Evolutionary conservation across 2,113 vertebrate genomes (phyloP), one percentile per base, ranked within the genome.

Genomic region (Xyrauchen texanus): DNA sequence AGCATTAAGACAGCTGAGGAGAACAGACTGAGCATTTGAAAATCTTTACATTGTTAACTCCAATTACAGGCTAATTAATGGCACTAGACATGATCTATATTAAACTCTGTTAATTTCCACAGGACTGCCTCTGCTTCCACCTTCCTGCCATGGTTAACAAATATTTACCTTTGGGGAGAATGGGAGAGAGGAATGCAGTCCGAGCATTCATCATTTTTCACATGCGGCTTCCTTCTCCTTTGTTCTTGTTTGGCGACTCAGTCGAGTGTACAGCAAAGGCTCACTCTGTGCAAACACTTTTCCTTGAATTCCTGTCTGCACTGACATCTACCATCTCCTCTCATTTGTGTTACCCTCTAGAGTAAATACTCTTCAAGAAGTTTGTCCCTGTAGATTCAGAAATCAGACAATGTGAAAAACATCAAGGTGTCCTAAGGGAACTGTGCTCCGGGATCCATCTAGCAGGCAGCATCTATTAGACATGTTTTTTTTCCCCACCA

Each of bases 331-430:
- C 52, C 64, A 13, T 77, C 81, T 61, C 45, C 68, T 62, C 63
- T 78, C 81, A 74, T 82, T 78, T 82, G 69, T 68, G 64, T 82
- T 53, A 62, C 62, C 69, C 81, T 78, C 68, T 62, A 68, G 81
- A 73, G 81, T 66, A 82, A 82, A 82, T 76, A 78, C 68, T 66
- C 63, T 52, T 71, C 52, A 52, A 47, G 53, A 67, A 72, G 53
- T 78, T 66, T 10, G 13, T 82, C 76, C 81, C 81, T 67, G 47
- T 60, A 82, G 81, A 82, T 60, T 68, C 15, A 7, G n/a, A 74
- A 82, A 65, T 72, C 76, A 74, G 76, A 61, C 63, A 72, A 70
- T 65, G 73, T 77, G 68, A 68, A 70, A 78, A 47, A 70, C 47
- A 58, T 68, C 44, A 60, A 52, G 57, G 67, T 65, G 16, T 34